Conservation (phyloP, 2,113 vertebrate genomes). For the Centrocercus urophasianus region DNA sequence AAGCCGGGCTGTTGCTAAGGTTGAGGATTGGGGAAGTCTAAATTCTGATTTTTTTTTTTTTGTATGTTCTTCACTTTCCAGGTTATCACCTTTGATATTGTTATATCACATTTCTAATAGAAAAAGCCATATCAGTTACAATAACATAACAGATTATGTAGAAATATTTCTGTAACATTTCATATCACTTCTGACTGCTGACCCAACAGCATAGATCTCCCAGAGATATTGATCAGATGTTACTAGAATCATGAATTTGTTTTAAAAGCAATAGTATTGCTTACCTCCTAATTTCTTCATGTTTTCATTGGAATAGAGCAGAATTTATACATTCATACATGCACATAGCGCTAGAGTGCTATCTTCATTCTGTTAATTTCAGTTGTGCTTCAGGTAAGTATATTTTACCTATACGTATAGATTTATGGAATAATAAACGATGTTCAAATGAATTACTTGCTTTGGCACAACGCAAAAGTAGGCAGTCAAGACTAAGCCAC, state of each 20-base stretch:
- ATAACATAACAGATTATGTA: neutral
- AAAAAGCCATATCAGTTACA: neutral
- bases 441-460: neutral
- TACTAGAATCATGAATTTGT: neutral
- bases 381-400: neutral
- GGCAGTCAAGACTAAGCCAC: neutral
- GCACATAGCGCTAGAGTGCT: neutral
- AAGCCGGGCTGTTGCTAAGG: neutral
- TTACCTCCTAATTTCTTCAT: neutral
- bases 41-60: neutral
- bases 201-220: neutral
- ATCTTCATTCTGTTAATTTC: neutral
- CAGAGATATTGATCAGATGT: neutral
- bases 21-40: neutral
- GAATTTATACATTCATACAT: neutral
- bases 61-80: neutral
- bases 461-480: no score
- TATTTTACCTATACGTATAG: neutral
- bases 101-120: neutral
- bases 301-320: neutral
- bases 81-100: neutral
- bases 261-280: neutral
- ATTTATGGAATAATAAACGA: neutral
- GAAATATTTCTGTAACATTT: neutral
- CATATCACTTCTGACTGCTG: neutral